phyloP scores from a whole-genome alignment of 2,113 vertebrate genomes.

The Crotophaga sulcirostris region DNA sequence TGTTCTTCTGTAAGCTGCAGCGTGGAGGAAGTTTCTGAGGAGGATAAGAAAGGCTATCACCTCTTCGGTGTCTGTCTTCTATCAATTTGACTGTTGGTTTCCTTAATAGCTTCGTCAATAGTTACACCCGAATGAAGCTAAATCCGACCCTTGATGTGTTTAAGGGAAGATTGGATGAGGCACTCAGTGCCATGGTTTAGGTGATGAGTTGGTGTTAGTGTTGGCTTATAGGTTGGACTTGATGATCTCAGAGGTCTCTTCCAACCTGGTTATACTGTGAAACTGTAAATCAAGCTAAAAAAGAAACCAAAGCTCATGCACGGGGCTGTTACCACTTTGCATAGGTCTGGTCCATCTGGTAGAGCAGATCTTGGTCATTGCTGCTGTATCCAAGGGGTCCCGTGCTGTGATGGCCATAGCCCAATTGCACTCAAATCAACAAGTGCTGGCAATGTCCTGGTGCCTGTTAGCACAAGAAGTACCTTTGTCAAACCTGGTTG shows the following conservation, averaged over 20 bases:
- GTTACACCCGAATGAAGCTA: too few species aligned
- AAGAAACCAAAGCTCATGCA: too few species aligned
- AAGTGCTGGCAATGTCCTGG: accelerated
- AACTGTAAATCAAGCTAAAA: too few species aligned
- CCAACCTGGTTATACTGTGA: too few species aligned
- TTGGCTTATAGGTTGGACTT: too few species aligned
- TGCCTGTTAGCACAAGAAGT: not conserved
- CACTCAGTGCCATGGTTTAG: too few species aligned
- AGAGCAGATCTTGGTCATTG: not conserved
- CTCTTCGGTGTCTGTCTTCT: not conserved
- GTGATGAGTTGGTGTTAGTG: too few species aligned
- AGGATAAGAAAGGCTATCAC: not conserved
- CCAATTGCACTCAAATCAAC: not conserved
- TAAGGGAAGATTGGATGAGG: too few species aligned
- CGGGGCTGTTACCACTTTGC: not conserved
- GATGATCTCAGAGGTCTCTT: too few species aligned
- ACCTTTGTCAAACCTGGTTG: not conserved
- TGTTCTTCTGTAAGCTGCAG: not conserved
- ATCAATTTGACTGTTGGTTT: not conserved
- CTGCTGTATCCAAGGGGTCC: not conserved
- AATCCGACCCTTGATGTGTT: too few species aligned
- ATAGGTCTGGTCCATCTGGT: accelerated
- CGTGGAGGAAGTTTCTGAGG: not conserved
- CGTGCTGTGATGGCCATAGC: accelerated
- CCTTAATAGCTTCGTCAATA: too few species aligned